Evolutionary conservation across 2,888 invertebrate genomes (phyloP).

Genomic region (Drosophila ochracea): DNA sequence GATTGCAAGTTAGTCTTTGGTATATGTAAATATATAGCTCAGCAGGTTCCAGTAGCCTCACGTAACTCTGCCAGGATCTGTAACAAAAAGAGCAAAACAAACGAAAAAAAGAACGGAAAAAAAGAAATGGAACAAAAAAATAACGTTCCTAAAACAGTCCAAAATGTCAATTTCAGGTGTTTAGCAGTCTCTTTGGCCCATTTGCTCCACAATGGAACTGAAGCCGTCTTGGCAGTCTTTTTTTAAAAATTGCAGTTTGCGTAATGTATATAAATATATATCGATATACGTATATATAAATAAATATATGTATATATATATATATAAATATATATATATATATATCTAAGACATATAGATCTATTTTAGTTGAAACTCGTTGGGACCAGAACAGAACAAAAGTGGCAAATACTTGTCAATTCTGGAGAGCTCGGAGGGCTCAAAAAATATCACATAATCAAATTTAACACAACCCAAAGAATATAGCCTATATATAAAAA

Average conservation of each 20-base stretch:
- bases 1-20: conserved; percentile 9
- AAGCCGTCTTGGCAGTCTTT: conserved; percentile 23
- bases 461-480: conserved; percentile 22
- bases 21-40: conserved; percentile 1
- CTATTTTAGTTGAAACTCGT: conserved; percentile 23
- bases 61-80: conserved; percentile 15
- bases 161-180: conserved; percentile 25
- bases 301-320: conserved; percentile 6
- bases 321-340: conserved; percentile 8
- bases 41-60: conserved; percentile 1
- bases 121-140: conserved; percentile 10
- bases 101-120: background rate
- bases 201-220: conserved; percentile 6
- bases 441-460: conserved; percentile 36
- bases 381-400: conserved; percentile 17
- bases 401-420: conserved; percentile 10
- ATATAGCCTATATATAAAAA: background rate
- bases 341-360: background rate
- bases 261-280: conserved; percentile 15
- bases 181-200: conserved; percentile 15
- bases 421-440: conserved; percentile 15
- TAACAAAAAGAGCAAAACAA: conserved; percentile 23
- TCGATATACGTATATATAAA: background rate
- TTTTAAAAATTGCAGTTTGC: conserved; percentile 37
- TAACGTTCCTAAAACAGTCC: conserved; percentile 34